Percentiles rank a stretch among this genome's conserved stretches.
phyloP scores from a whole-genome alignment of 2,113 vertebrate genomes.

The Tringa solitaria region DNA sequence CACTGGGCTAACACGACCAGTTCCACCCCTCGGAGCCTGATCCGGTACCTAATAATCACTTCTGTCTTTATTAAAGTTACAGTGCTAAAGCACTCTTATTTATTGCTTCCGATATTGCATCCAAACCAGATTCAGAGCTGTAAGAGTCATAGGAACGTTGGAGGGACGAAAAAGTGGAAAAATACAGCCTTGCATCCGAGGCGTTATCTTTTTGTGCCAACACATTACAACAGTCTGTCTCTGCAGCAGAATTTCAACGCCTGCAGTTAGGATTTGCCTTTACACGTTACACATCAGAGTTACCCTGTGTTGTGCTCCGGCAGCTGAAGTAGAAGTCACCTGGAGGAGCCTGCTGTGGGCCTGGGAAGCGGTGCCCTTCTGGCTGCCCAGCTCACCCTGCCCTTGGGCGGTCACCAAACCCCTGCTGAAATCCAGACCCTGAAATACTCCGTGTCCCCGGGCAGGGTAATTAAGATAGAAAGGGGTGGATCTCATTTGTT shows the following conservation, averaged over 20 bases:
- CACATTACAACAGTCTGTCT: not conserved
- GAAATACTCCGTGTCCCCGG: not conserved
- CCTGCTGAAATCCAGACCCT: not conserved
- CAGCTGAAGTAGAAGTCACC: not conserved
- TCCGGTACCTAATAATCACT: not conserved
- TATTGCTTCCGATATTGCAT: not conserved
- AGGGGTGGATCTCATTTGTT: not conserved
- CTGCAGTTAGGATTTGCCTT: not conserved
- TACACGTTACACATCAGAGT: not conserved
- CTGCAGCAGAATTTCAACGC: not conserved
- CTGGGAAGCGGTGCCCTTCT: not conserved
- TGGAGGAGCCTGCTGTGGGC: accelerated
- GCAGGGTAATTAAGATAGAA: not conserved
- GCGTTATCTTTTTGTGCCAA: not conserved
- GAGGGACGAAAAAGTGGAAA: not conserved
- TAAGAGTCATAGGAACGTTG: not conserved
- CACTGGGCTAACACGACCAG: accelerated
- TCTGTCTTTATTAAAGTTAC: not conserved
- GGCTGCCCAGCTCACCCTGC: not conserved
- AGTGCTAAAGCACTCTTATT: conserved; percentile 12
- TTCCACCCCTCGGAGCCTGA: not conserved
- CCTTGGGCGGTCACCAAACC: not conserved
- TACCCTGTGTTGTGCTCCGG: not conserved
- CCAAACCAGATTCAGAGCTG: conserved; percentile 16
- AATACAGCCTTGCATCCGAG: not conserved